Base-by-base conservation (phyloP, 2,888 invertebrate genomes). In the Sesia bembeciformis region DNA sequence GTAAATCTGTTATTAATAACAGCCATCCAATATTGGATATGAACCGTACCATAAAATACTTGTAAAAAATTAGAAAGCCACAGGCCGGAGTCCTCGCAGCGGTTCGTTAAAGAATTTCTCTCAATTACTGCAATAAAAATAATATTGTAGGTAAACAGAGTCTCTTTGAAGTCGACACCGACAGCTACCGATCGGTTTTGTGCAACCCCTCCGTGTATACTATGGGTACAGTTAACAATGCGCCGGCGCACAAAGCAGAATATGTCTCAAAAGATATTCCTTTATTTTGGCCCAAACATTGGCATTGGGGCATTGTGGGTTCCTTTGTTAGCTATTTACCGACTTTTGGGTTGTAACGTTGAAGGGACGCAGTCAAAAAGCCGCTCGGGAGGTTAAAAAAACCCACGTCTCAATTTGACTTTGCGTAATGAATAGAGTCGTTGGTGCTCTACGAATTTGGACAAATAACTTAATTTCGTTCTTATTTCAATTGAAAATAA, bases 121-220 rank as follows among this genome's bases (percentile, higher is more conserved):
- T 81, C 81, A 81, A 87, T 87, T 84, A 83, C 83, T 56, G 82
- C 80, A 84, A 84, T 89, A 87, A 87, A 87, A 86, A 85, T 86
- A 81, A 89, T 88, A 84, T 82, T 84, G 81, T 79, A 82, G 71
- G 78, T 66, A 87, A 89, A 88, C 87, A 86, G 60, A 60, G 61
- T 53, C 58, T 60, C 81, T 87, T 88, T 87, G 84, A 85, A 68
- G 68, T 63, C 40, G 60, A 65, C 65, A 74, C 81, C 80, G 80
- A 64, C 71, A 63, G 88, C 88, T 88, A 88, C 88, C 83, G 87
- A 68, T 72, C 76, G 86, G 86, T 87, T 84, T 86, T 86, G 84
- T 86, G 86, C 88, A 88, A 23, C 87, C 78, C 74, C 78, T 63
- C 67, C 62, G 66, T 58, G 62, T 61, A 62, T 62, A 62, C 62